A percentile compares a stretch with the other conserved stretches of the same genome.
Evolutionary conservation across 2,113 vertebrate species (phyloP).

Genomic region (Pionites leucogaster): DNA sequence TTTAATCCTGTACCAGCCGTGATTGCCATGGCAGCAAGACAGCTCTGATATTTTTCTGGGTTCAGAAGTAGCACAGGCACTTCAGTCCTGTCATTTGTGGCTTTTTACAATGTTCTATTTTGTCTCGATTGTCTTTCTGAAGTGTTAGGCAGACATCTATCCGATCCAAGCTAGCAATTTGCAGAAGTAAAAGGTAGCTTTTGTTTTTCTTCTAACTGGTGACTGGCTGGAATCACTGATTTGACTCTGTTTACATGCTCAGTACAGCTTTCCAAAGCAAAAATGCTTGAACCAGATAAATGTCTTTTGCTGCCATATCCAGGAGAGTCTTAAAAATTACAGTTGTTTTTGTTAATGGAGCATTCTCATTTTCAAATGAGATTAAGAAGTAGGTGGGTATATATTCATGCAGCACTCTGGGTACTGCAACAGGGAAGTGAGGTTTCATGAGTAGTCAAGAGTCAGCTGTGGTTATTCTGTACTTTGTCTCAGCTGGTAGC

Average conservation of each 20-base stretch:
- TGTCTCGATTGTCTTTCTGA: not conserved
- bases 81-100: not conserved
- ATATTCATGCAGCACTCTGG: not conserved
- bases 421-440: not conserved
- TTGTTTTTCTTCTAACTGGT: not conserved
- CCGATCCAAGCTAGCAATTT: not conserved
- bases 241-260: not conserved
- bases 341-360: not conserved
- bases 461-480: not conserved
- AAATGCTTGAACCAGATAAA: not conserved
- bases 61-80: not conserved
- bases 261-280: not conserved
- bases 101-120: not conserved
- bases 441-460: not conserved
- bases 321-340: not conserved
- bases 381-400: not conserved
- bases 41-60: not conserved
- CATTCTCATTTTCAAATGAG: not conserved
- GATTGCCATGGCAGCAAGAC: not conserved
- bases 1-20: not conserved
- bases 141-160: not conserved
- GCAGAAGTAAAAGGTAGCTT: not conserved
- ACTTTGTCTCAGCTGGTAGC: not conserved
- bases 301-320: not conserved
- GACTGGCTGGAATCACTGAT: not conserved